Evolutionary conservation across 2,888 invertebrate genomes (phyloP).

Genomic region (Trichopria drosophilae): DNA sequence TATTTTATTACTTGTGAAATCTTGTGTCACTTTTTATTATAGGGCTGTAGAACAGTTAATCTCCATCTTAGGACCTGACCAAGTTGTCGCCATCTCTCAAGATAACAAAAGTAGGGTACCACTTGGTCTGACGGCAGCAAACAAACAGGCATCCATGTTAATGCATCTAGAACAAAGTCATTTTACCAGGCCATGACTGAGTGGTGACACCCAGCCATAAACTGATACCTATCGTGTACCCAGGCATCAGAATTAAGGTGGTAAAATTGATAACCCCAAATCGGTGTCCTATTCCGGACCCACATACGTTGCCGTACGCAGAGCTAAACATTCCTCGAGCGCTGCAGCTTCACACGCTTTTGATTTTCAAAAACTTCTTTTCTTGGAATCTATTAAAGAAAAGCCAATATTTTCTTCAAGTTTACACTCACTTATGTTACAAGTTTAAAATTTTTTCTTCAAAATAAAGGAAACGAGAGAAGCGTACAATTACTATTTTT

Average conservation of each 20-base stretch:
- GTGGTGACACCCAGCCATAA: constrained; percentile 43
- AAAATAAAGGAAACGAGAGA: too few species aligned
- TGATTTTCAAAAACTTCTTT: constrained; percentile 29
- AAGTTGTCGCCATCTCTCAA: too few species aligned
- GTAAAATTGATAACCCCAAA: constrained; percentile 41
- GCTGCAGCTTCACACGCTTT: constrained; percentile 40
- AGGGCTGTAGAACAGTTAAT: too few species aligned
- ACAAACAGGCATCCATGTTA: too few species aligned
- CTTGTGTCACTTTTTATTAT: too few species aligned
- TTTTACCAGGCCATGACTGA: constrained; percentile 47
- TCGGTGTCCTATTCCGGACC: constrained; percentile 54
- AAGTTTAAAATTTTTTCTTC: too few species aligned
- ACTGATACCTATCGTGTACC: constrained; percentile 47
- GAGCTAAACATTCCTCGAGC: constrained; percentile 41
- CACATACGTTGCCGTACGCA: constrained; percentile 51
- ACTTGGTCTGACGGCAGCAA: too few species aligned
- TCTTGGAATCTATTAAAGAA: constrained; percentile 34
- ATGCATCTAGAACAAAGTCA: constrained; percentile 37
- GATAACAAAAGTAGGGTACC: too few species aligned
- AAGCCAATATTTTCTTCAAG: constrained; percentile 24
- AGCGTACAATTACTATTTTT: too few species aligned
- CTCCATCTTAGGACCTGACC: constrained; percentile 29
- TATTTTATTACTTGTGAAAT: too few species aligned
- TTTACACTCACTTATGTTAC: too few species aligned
- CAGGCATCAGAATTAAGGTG: constrained; percentile 39